Conservation (phyloP, 1,140 invertebrate species). For the Sarcophaga peregrina region DNA sequence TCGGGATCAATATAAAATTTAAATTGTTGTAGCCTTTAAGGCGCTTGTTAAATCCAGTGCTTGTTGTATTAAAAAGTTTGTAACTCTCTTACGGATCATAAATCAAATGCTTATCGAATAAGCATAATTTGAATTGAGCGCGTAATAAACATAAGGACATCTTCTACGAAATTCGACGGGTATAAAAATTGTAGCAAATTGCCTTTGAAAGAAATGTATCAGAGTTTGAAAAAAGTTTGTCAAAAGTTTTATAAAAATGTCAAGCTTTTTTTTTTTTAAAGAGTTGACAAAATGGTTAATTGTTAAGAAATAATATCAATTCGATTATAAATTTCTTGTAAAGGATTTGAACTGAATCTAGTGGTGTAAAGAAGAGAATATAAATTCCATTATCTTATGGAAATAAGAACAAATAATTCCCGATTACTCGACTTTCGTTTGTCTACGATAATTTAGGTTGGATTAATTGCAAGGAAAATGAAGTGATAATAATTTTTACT, state of each 20-base stretch:
- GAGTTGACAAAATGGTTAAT: neutral
- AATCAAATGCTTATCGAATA: neutral
- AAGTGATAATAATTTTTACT: too few species aligned
- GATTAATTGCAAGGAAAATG: too few species aligned
- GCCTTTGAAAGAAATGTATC: neutral
- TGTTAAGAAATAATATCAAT: too few species aligned
- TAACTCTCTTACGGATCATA: neutral
- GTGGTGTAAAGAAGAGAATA: too few species aligned
- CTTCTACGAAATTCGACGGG: neutral
- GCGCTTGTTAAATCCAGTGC: neutral
- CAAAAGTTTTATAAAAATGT: neutral
- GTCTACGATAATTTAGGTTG: too few species aligned
- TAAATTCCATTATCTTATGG: too few species aligned
- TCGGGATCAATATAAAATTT: constrained; percentile 27
- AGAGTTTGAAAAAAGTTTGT: neutral
- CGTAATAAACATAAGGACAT: neutral
- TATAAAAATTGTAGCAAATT: neutral
- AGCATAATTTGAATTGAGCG: neutral
- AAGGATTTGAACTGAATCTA: too few species aligned
- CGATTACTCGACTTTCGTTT: too few species aligned
- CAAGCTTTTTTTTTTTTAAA: neutral
- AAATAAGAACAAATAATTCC: too few species aligned
- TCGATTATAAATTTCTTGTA: too few species aligned
- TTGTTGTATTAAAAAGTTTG: neutral
- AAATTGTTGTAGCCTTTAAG: constrained; percentile 2